Percentiles rank a stretch among this genome's conserved stretches.
These are phyloP conservation scores for Stenopsyche tienmushanensis DNA, from an alignment of 1,140 invertebrate genomes.

Conservation along the genomic window DNA sequence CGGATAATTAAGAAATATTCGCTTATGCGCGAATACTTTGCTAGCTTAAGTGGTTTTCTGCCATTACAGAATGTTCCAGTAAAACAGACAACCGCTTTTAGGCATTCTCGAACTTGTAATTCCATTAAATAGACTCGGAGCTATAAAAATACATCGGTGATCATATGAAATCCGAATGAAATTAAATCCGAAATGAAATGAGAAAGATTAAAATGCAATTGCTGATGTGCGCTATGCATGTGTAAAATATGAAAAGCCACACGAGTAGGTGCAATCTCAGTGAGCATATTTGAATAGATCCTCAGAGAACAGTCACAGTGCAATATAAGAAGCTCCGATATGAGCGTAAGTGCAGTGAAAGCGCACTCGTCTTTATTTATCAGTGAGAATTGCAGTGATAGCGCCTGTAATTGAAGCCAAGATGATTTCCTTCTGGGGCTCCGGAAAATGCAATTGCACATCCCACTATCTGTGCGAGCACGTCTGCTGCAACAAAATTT, in stretches of 20 bases:
- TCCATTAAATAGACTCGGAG: background rate
- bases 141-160: too few relatives aligned
- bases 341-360: conserved; percentile 11
- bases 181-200: too few relatives aligned
- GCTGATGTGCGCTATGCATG: too few relatives aligned
- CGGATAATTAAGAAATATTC: conserved; percentile 42
- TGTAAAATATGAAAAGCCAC: too few relatives aligned
- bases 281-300: conserved; percentile 16
- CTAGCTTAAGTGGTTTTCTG: conserved; percentile 9
- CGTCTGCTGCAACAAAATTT: too few relatives aligned
- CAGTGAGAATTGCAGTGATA: conserved; percentile 25
- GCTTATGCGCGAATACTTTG: conserved; percentile 13
- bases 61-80: background rate
- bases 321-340: conserved; percentile 20
- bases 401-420: conserved; percentile 25
- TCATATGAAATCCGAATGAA: too few relatives aligned
- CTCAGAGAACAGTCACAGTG: conserved; percentile 14
- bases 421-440: conserved; percentile 1
- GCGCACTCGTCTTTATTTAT: conserved; percentile 35
- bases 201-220: too few relatives aligned
- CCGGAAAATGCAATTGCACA: conserved; percentile 12
- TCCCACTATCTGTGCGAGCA: too few relatives aligned
- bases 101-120: background rate
- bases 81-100: too few relatives aligned
- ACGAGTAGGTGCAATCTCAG: too few relatives aligned